These are phyloP conservation scores for Xenopus borealis DNA, from an alignment of 2,113 vertebrate genomes.

Conservation along the genomic window DNA sequence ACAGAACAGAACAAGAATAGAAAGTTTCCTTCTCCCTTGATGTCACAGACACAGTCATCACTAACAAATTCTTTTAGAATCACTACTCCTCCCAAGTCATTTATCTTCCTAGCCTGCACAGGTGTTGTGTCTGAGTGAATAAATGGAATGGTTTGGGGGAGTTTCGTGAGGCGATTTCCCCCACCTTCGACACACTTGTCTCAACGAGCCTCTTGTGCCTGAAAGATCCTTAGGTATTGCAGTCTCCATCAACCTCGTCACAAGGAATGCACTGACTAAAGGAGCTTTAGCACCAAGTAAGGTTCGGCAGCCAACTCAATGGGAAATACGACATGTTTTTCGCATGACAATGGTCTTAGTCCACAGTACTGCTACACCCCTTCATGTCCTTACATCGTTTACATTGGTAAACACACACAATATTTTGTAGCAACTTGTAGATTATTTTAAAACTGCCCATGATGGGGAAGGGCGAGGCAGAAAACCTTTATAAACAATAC, in stretches of 20 bases:
- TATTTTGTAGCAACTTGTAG: neutral
- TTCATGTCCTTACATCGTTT: neutral
- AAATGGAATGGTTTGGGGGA: conserved; percentile 34
- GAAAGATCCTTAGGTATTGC: conserved; percentile 23
- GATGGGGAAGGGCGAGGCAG: neutral
- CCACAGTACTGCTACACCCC: neutral
- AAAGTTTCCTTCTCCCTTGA: conserved; percentile 31
- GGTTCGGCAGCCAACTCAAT: neutral
- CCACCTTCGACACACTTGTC: conserved; percentile 42
- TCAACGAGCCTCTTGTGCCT: conserved; percentile 42
- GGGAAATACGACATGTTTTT: conserved; percentile 7
- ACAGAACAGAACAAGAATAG: conserved; percentile 19
- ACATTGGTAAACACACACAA: conserved; percentile 1
- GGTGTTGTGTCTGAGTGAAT: conserved; percentile 41
- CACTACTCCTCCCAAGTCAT: conserved; percentile 40
- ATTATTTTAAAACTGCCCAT: neutral
- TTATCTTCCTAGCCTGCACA: conserved; percentile 35
- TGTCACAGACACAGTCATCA: conserved; percentile 41
- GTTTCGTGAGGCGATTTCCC: conserved; percentile 36
- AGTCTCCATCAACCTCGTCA: conserved; percentile 24
- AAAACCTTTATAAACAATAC: neutral
- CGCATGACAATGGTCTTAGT: conserved; percentile 15
- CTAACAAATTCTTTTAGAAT: conserved; percentile 29
- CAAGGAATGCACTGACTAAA: conserved; percentile 25
- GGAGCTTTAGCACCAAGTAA: conserved; percentile 16